phyloP scores from a whole-genome alignment of 1,140 invertebrate species.

The Plectrocnemia conspersa region DNA sequence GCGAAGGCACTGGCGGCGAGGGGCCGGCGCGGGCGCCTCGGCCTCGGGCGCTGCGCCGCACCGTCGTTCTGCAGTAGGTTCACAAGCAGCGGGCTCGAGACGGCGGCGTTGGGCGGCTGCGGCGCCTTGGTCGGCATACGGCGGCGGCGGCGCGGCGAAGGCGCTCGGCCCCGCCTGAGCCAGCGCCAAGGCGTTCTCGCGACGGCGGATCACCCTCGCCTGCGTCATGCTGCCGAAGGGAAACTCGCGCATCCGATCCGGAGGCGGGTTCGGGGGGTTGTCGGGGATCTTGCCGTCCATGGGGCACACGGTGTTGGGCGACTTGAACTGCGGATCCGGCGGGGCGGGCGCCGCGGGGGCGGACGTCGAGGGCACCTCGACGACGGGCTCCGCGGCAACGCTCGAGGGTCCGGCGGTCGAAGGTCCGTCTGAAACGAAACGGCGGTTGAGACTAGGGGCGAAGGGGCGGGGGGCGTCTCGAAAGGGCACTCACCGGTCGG shows the following conservation, averaged over 20 bases:
- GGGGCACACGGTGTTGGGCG: constrained; percentile 77
- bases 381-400: not conserved
- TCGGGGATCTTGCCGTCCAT: constrained; percentile 66
- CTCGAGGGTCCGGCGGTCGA: not conserved
- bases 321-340: constrained; percentile 57
- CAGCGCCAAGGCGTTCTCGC: constrained; percentile 40
- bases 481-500: too few species aligned
- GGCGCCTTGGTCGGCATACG: constrained; percentile 27
- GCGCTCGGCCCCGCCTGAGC: constrained; percentile 15
- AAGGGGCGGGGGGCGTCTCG: constrained; percentile 38
- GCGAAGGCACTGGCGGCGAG: constrained; percentile 34
- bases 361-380: constrained; percentile 17
- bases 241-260: constrained; percentile 56
- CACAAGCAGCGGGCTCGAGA: constrained; percentile 85
- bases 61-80: constrained; percentile 86
- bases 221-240: constrained; percentile 89
- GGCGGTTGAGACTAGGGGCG: not conserved
- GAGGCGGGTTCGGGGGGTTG: constrained; percentile 45
- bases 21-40: constrained; percentile 39
- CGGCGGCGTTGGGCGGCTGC: constrained; percentile 48
- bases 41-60: constrained; percentile 41
- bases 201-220: constrained; percentile 59
- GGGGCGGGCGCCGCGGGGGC: constrained; percentile 28
- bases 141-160: constrained; percentile 21
- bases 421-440: not conserved